Evolutionary conservation across 2,888 invertebrate genomes (phyloP).

Genomic region (Odontomyia ornata): DNA sequence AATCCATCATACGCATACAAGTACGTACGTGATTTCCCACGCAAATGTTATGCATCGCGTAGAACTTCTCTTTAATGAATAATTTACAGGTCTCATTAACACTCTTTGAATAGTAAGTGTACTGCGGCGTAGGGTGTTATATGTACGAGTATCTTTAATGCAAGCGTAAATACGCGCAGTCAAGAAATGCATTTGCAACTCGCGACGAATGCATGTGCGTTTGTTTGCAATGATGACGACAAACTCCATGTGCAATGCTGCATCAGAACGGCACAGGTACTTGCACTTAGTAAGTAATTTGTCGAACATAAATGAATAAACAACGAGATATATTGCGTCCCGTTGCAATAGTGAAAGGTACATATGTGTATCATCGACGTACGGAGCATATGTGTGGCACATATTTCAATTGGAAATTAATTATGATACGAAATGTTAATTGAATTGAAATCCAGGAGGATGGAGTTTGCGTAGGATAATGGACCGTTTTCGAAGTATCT

Average conservation of each 20-base stretch:
- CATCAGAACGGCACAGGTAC: conserved; percentile 16
- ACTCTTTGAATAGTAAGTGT: conserved; percentile 19
- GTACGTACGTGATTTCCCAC: conserved; percentile 29
- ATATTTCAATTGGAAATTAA: too few relatives aligned
- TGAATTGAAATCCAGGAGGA: too few relatives aligned
- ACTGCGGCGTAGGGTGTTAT: not conserved
- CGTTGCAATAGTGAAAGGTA: too few relatives aligned
- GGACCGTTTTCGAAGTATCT: too few relatives aligned
- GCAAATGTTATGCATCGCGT: conserved; percentile 17
- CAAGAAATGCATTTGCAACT: conserved; percentile 2
- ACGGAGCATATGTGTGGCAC: too few relatives aligned
- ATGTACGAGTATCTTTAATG: conserved; percentile 16
- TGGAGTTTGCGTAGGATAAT: too few relatives aligned
- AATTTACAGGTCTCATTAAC: conserved; percentile 33
- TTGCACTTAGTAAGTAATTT: conserved; percentile 36
- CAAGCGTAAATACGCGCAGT: conserved; percentile 1
- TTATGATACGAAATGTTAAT: too few relatives aligned
- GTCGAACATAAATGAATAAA: conserved; percentile 24
- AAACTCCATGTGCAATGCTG: not conserved
- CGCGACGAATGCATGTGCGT: not conserved
- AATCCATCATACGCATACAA: not conserved
- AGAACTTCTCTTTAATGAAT: conserved; percentile 12
- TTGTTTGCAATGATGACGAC: not conserved
- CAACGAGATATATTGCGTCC: not conserved
- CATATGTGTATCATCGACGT: too few relatives aligned